Percentiles rank a stretch among this genome's conserved stretches.
These are phyloP conservation scores for Lucinisca nassula DNA, from an alignment of 2,888 invertebrate species.

Conservation along the genomic window DNA sequence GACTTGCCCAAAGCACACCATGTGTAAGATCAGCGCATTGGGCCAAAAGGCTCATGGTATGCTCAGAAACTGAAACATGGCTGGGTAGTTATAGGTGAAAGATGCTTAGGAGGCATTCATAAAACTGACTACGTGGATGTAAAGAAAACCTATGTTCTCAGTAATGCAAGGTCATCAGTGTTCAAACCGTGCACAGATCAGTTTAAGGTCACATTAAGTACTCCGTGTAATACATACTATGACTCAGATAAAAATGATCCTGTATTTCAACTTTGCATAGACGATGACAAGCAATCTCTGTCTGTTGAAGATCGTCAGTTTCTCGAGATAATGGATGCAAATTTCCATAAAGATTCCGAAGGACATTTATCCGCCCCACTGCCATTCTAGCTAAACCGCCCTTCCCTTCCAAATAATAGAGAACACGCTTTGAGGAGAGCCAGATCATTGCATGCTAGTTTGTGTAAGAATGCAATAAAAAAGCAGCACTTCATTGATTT, in stretches of 20 bases:
- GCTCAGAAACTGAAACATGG: constrained; percentile 48
- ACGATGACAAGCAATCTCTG: constrained; percentile 7
- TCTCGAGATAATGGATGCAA: not conserved
- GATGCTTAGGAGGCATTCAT: constrained; percentile 54
- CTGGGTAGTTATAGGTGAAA: constrained; percentile 58
- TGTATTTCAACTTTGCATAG: not conserved
- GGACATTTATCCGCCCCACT: not conserved
- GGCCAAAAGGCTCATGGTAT: constrained; percentile 41
- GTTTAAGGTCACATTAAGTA: no score
- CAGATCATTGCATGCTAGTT: not conserved
- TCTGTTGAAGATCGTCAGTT: constrained; percentile 12
- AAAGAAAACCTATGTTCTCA: constrained; percentile 31
- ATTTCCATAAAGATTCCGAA: not conserved
- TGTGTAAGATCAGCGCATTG: constrained; percentile 45
- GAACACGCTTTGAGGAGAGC: not conserved
- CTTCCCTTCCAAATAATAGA: not conserved
- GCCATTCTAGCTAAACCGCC: not conserved
- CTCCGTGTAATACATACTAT: no score
- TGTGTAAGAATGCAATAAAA: constrained; percentile 28
- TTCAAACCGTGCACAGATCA: constrained; percentile 36
- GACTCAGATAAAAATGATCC: not conserved
- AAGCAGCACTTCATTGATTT: constrained; percentile 52
- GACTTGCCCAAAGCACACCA: constrained; percentile 58
- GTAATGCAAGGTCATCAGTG: constrained; percentile 22
- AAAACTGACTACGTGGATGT: constrained; percentile 34